These are phyloP conservation scores for Xanthorhoe spadicearia DNA, from an alignment of 2,888 invertebrate genomes.

Conservation along the genomic window DNA sequence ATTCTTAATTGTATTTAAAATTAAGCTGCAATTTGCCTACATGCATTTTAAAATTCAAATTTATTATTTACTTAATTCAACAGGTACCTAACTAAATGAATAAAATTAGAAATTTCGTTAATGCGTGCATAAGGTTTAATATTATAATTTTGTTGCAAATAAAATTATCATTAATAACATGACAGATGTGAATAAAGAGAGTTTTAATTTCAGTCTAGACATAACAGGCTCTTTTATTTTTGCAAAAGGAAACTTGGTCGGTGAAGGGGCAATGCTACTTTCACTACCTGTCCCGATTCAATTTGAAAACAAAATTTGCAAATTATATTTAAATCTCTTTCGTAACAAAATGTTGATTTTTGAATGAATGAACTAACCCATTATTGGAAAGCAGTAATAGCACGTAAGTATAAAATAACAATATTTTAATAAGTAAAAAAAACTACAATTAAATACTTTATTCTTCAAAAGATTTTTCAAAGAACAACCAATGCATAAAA, in stretches of 20 bases:
- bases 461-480: too few relatives aligned
- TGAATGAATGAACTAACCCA: background rate
- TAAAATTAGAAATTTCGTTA: background rate
- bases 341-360: background rate
- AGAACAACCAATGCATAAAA: too few relatives aligned
- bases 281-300: slow-evolving; percentile 46
- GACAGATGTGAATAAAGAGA: background rate
- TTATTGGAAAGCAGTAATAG: too few relatives aligned
- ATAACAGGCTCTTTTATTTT: slow-evolving; percentile 8
- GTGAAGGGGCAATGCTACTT: slow-evolving; percentile 46
- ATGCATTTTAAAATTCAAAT: too few relatives aligned
- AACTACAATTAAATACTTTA: too few relatives aligned
- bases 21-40: too few relatives aligned
- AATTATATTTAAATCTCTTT: background rate
- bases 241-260: slow-evolving; percentile 15
- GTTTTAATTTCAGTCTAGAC: slow-evolving; percentile 6
- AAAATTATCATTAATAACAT: background rate
- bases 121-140: background rate
- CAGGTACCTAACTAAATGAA: background rate
- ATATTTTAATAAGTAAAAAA: too few relatives aligned
- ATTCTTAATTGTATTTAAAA: too few relatives aligned
- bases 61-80: background rate
- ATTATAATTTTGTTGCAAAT: background rate
- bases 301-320: slow-evolving; percentile 14
- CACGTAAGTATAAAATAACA: too few relatives aligned